These are phyloP conservation scores for Chaetodon trifasciatus DNA, from an alignment of 2,797 vertebrate genomes.

Conservation along the genomic window DNA sequence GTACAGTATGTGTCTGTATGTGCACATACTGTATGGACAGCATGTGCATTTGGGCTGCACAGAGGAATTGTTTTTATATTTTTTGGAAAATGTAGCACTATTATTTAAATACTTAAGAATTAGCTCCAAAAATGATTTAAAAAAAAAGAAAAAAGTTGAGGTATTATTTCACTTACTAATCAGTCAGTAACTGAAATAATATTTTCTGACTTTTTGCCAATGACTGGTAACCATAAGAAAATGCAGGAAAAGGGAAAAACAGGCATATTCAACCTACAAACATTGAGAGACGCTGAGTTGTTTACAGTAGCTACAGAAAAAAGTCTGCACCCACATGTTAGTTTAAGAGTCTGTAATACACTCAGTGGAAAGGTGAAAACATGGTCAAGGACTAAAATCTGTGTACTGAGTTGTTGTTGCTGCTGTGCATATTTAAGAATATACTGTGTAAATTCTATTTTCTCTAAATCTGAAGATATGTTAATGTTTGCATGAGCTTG, in stretches of 20 bases:
- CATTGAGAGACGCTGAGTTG: not conserved
- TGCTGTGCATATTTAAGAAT: not conserved
- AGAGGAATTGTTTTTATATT: not conserved
- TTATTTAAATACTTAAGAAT: not conserved
- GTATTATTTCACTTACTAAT: not conserved
- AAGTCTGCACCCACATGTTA: not conserved
- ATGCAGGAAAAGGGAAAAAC: constrained; percentile 1
- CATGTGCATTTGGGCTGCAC: not conserved
- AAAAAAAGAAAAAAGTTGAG: not conserved
- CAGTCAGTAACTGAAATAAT: not conserved
- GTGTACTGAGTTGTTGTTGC: not conserved
- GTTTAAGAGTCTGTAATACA: not conserved
- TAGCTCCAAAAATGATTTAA: not conserved
- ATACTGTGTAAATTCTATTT: not conserved
- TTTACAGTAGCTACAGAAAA: not conserved
- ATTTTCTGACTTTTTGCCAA: not conserved
- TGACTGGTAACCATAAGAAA: not conserved
- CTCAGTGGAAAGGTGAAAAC: not conserved
- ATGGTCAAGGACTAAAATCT: not conserved
- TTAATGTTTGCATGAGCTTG: not conserved
- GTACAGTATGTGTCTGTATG: not conserved
- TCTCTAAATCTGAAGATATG: not conserved
- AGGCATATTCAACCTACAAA: not conserved
- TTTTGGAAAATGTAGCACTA: not conserved
- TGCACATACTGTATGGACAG: not conserved